Evolutionary conservation across 2,888 invertebrate genomes (phyloP).

Genomic region (Mimas tiliae): DNA sequence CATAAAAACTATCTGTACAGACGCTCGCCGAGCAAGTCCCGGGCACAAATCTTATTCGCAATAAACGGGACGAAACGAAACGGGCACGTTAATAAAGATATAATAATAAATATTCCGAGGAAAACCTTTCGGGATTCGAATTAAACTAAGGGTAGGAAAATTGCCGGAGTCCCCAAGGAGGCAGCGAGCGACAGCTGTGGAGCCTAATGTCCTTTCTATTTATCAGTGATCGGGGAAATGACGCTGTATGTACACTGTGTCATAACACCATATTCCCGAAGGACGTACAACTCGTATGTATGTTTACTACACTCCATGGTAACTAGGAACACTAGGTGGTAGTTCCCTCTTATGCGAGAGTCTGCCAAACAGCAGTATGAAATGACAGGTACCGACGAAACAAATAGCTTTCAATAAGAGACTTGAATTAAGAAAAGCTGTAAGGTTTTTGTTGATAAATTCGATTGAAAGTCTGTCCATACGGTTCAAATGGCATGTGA

Average conservation of each 20-base stretch:
- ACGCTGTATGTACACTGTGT: slow-evolving; percentile 53
- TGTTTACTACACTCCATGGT: too few species aligned
- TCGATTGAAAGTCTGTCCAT: too few species aligned
- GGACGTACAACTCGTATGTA: background rate
- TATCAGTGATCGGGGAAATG: slow-evolving; percentile 75
- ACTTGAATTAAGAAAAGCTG: too few species aligned
- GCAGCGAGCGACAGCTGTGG: slow-evolving; percentile 75
- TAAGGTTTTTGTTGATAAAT: too few species aligned
- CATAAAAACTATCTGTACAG: slow-evolving; percentile 64
- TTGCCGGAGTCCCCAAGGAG: slow-evolving; percentile 78
- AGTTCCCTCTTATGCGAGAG: too few species aligned
- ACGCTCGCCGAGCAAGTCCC: slow-evolving; percentile 49
- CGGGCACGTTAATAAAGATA: slow-evolving; percentile 79
- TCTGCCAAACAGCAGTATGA: too few species aligned
- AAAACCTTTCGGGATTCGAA: slow-evolving; percentile 81
- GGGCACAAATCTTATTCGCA: slow-evolving; percentile 70
- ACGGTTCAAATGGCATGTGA: too few species aligned
- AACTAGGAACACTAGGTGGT: too few species aligned
- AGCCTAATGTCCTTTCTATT: slow-evolving; percentile 79
- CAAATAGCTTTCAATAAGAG: too few species aligned
- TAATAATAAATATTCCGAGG: slow-evolving; percentile 81
- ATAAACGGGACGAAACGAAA: slow-evolving; percentile 69
- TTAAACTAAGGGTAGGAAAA: slow-evolving; percentile 83
- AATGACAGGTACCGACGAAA: too few species aligned
- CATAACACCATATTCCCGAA: slow-evolving; percentile 51